Evolutionary conservation across 2,797 vertebrate genomes (phyloP), one percentile per base, ranked within the genome.

Genomic region (Liparis tanakae): DNA sequence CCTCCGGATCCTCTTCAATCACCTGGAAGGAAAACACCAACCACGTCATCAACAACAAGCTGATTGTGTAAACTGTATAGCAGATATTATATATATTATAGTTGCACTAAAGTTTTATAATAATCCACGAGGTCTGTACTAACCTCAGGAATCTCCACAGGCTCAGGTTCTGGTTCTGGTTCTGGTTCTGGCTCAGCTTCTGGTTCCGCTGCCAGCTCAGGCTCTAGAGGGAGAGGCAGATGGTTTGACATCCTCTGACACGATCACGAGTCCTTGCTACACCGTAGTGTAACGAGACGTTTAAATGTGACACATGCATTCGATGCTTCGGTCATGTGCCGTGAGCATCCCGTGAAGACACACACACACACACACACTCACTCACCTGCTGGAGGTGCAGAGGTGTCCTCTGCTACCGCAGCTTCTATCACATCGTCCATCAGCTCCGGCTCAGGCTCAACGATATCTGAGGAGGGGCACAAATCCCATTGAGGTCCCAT

Each of bases 1-100:
- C 85, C 74, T 91, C 90, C 41, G 89, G 86, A 30, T 94, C 92
- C 61, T 93, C 89, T 65, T 94, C 93, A 9, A 86, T 76, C 17
- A 89, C 77, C 87, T 94, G 80, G 34, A 69, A 43, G 7, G 0
- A 9, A 61, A 1, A 65, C 7, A 63, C 10, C 48, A 48, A 0
- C 17, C 50, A 48, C 34, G 13, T 67, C 33, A 79, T 15, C 30
- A 56, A 56, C 15, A 17, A 48, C 0, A 20, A 51, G 1, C n/a
- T 53, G 22, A 2, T 14, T 25, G 4, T 54, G n/a, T 12, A 5
- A 34, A 25, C 17, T 62, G 50, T 17, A 30, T 0, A 36, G 15
- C 51, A 13, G 4, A 17, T 1, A 7, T 10, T 59, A 34, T 15
- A 13, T 3, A 17, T 1, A 7, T 10, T 59, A 34, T 15, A 22